Base-by-base conservation (phyloP, 2,113 vertebrate genomes). In the Lophius piscatorius region DNA sequence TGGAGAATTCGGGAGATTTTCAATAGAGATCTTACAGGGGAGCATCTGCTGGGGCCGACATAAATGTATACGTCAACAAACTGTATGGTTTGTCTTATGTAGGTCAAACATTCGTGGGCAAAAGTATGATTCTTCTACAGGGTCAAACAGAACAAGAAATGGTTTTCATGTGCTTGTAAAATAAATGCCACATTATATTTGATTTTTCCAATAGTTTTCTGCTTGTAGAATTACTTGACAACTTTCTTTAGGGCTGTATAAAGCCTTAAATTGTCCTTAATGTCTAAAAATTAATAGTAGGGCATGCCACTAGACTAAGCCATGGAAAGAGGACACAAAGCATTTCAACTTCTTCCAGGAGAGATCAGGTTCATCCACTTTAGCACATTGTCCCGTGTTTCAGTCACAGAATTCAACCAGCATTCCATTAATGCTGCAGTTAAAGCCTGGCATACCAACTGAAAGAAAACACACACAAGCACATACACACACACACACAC, bases 351-450 rank as follows among this genome's bases (percentile, higher is more conserved):
- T 48, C 51, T 26, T 36, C 45, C 24, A 49, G 13, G 17, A 48
- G 54, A 54, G 35, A 74, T 62, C 47, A 42, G 69, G 40, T 75
- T 78, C 28, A 20, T 48, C 50, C 62, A 76, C 63, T n/a, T 68
- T 22, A 46, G 59, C 69, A 55, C 50, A 71, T 64, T 83, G 85
- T 77, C 23, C 42, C 24, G 21, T 24, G 64, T 64, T 59, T 13
- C 36, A 66, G 58, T 63, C 65, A 36, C 46, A 50, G 20, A 63
- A 64, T 62, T 76, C 56, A 45, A 40, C 36, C 57, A 50, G 71
- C 80, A 78, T 84, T 77, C 70, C 81, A 59, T 42, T 76, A 79
- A 78, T 78, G 65, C 81, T 74, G 69, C 76, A 77, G 61, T 74
- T 77, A 76, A 47, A 64, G 72, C 55, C 63, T 49, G 60, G 26